Base-by-base conservation (phyloP, 2,113 vertebrate genomes). In the Prionailurus bengalensis region DNA sequence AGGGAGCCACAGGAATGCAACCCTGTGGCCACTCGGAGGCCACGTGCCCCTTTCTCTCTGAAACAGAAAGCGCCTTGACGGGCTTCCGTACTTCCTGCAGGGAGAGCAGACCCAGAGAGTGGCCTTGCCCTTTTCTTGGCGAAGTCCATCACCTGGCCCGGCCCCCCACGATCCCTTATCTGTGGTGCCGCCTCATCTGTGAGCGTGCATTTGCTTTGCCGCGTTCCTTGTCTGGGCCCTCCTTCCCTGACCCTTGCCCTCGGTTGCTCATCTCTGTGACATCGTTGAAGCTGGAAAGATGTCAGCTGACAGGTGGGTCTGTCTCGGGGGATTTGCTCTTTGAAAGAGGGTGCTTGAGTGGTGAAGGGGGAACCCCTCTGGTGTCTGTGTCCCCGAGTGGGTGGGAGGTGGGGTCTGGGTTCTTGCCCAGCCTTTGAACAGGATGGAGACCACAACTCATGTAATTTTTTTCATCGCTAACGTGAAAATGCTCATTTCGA, bases 41-140 rank as follows among this genome's bases (percentile, higher is more conserved):
- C 79, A 16, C n/a, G 1, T 39, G 68, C 9, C 51, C n/a, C 51
- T 45, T 63, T 42, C 88, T 31, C 14, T 81, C 61, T 71, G 55
- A 94, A 93, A 82, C 92, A 92, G 89, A 97, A 97, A 93, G 87
- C 68, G n/a, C 79, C 36, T 92, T 80, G 65, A 78, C 25, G 45
- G 85, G 63, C 58, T 63, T 88, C 45, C 31, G 33, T 27, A 10
- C 81, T 96, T 93, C 86, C 90, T 94, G 21, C 55, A 5, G 58
- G 93, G 79, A 58, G 74, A 70, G 39, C 39, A 80, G 53, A 78
- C 58, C 31, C 25, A 0, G 39, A 1, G 39, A 61, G 36, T 0
- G 51, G 58, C 65, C 58, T 14, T n/a, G 58, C 19, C 70, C 58
- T 53, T 36, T 63, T 29, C 63, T 33, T 48, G 25, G 25, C 29